Percentiles rank a stretch among this genome's conserved stretches.
Conservation (phyloP, 2,113 vertebrate genomes). For the Peromyscus polionotus region DNA sequence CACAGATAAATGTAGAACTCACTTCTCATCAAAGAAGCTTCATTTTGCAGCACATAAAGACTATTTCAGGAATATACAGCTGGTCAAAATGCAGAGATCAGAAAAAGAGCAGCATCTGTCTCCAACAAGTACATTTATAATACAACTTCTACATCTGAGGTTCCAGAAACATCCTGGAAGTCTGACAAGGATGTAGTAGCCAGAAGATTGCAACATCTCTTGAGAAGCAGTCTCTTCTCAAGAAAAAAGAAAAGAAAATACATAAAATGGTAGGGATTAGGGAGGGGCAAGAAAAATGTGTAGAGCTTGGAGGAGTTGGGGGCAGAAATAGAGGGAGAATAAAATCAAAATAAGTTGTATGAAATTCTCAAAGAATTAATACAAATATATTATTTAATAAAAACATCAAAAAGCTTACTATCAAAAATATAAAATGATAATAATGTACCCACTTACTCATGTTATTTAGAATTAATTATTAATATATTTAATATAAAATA, state of each 20-base stretch:
- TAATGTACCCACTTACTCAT: not conserved
- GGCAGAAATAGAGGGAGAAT: not conserved
- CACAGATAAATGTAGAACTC: not conserved
- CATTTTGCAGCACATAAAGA: not conserved
- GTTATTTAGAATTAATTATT: conserved; percentile 28
- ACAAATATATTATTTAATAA: not conserved
- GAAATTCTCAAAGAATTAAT: not conserved
- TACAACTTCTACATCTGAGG: not conserved
- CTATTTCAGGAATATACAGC: not conserved
- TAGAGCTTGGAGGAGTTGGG: not conserved
- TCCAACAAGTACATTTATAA: not conserved
- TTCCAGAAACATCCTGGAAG: not conserved
- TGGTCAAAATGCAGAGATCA: not conserved
- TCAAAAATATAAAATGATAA: not conserved
- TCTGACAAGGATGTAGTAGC: not conserved
- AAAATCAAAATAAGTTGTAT: not conserved
- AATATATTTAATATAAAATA: conserved; percentile 43
- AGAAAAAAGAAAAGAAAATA: not conserved
- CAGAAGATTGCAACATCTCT: not conserved
- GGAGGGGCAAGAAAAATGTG: not conserved
- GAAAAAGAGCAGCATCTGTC: not conserved
- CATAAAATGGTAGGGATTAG: not conserved
- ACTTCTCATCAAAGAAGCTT: not conserved
- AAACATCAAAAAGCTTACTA: not conserved
- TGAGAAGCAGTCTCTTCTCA: not conserved